Evolutionary conservation across 2,113 vertebrate species (phyloP).

Genomic region (Nycticryphes semicollaris): DNA sequence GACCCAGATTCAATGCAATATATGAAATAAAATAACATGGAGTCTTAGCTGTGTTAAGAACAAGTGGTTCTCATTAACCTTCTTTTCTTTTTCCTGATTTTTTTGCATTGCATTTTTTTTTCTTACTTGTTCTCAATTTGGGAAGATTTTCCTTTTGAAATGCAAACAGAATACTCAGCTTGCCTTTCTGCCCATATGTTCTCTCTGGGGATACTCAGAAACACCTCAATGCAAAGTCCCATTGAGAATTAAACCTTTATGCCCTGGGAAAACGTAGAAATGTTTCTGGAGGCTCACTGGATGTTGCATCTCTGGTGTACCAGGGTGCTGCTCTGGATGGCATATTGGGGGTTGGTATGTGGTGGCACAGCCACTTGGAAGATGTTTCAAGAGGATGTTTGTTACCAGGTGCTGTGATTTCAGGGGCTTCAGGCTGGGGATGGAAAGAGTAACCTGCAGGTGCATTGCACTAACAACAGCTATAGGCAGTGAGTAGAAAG

Average conservation of each 20-base stretch:
- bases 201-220: background rate
- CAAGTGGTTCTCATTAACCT: background rate
- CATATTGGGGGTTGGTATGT: fast-evolving
- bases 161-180: background rate
- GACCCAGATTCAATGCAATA: background rate
- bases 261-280: background rate
- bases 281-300: background rate
- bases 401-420: background rate
- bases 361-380: background rate
- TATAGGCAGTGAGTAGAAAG: background rate
- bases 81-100: background rate
- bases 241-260: background rate
- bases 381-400: background rate
- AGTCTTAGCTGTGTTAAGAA: background rate
- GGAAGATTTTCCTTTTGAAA: background rate
- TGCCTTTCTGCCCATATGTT: background rate
- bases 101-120: background rate
- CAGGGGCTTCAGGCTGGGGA: fast-evolving
- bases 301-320: background rate
- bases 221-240: background rate
- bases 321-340: background rate
- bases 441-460: background rate
- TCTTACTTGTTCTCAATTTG: background rate
- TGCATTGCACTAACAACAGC: background rate
- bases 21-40: background rate